A percentile compares a stretch with the other conserved stretches of the same genome.
Evolutionary conservation across 1,140 invertebrate genomes (phyloP).

Genomic region (Aphelinus certus): DNA sequence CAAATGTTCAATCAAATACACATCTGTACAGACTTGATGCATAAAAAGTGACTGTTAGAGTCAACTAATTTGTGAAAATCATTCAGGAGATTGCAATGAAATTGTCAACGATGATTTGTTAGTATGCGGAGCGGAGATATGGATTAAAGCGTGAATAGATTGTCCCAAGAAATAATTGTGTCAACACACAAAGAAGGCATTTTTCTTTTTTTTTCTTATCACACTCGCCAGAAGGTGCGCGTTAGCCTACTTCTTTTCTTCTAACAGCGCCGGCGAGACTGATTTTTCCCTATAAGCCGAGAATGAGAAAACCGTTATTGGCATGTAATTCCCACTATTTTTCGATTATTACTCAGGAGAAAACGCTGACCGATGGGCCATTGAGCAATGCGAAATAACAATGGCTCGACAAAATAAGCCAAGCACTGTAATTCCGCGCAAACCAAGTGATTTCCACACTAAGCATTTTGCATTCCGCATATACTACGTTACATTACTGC

Average conservation of each 20-base stretch:
- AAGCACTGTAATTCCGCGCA: neutral
- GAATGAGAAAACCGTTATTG: neutral
- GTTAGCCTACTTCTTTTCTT: conserved; percentile 7
- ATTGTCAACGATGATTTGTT: no score
- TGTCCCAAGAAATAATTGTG: conserved; percentile 2
- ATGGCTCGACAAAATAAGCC: conserved; percentile 13
- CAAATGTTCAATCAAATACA: no score
- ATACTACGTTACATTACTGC: conserved; percentile 10
- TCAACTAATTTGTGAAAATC: no score
- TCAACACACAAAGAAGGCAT: neutral
- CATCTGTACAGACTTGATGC: no score
- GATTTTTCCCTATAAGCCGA: neutral
- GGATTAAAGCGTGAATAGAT: conserved; percentile 16
- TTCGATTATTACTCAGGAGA: conserved; percentile 11
- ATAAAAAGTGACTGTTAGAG: no score
- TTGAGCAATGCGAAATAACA: neutral
- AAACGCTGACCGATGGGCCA: neutral
- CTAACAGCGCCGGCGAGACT: neutral
- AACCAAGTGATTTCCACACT: conserved; percentile 24
- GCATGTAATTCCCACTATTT: conserved; percentile 19
- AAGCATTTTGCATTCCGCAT: conserved; percentile 22
- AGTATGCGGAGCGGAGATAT: neutral
- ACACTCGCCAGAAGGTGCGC: no score
- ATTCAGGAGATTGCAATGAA: no score
- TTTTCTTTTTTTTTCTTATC: no score